phyloP scores from a whole-genome alignment of 1,140 invertebrate species.

The Bombus difficillimus region DNA sequence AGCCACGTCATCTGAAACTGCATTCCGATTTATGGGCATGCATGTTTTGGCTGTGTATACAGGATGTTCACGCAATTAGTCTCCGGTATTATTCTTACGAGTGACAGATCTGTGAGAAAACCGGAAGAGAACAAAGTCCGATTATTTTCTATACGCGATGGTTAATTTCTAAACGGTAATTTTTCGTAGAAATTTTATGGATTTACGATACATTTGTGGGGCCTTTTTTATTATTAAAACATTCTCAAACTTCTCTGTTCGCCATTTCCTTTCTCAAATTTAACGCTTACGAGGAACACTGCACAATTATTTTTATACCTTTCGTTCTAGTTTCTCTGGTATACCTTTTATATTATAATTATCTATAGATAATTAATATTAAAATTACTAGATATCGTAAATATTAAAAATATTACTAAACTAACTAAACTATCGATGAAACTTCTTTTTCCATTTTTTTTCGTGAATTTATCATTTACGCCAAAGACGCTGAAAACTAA shows the following conservation, averaged over 20 bases:
- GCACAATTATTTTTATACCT: no score
- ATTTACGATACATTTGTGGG: no score
- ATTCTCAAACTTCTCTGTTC: background rate
- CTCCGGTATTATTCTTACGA: background rate
- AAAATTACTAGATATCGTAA: no score
- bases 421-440: no score
- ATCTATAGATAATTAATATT: no score
- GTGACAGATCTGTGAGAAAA: background rate
- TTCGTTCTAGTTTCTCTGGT: no score
- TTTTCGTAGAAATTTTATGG: no score
- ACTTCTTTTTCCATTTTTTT: background rate
- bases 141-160: no score
- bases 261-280: background rate
- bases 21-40: constrained; percentile 2
- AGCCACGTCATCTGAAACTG: constrained; percentile 38
- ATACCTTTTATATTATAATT: no score
- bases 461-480: background rate
- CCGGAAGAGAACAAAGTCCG: background rate
- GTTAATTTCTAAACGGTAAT: no score
- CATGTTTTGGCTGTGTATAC: background rate
- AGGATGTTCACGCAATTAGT: background rate
- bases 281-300: background rate
- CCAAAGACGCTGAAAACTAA: background rate
- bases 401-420: no score
- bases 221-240: background rate